A percentile compares a stretch with the other conserved stretches of the same genome.
Conservation (phyloP, 2,888 invertebrate genomes). For the Acanthosepion lycidas region DNA sequence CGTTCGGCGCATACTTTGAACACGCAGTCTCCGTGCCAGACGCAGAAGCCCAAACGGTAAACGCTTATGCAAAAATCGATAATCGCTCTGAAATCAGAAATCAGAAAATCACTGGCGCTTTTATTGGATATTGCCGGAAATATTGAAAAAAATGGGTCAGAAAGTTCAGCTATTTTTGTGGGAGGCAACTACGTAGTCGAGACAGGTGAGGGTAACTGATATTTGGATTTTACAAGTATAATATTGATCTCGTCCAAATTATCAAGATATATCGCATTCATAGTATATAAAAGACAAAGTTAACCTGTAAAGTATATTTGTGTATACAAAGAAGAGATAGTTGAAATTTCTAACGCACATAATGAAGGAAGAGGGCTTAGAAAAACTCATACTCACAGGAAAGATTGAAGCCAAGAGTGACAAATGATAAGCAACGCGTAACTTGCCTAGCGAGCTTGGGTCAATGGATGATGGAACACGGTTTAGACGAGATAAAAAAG, state of each 20-base stretch:
- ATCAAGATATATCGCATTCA: no score
- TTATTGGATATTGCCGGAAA: not conserved
- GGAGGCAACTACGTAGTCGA: not conserved
- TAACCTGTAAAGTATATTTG: no score
- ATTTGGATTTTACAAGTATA: not conserved
- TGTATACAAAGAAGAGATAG: no score
- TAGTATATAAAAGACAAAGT: no score
- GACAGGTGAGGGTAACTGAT: not conserved
- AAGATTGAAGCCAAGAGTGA: no score
- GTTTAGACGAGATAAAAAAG: no score
- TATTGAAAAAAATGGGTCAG: slow-evolving; percentile 18
- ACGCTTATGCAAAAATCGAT: not conserved
- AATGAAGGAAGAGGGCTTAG: no score
- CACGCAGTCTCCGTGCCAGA: not conserved
- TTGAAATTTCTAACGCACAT: no score
- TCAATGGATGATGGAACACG: no score
- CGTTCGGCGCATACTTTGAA: not conserved
- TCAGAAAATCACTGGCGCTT: not conserved
- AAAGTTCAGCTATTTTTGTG: slow-evolving; percentile 20
- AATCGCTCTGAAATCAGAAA: not conserved
- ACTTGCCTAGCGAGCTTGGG: no score
- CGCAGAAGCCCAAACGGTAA: not conserved
- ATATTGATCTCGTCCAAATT: not conserved
- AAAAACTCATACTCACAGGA: no score
- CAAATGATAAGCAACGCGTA: no score